These are phyloP conservation scores for Antedon mediterranea DNA, from an alignment of 53 echinoderm and acorn worm species.

Conservation along the genomic window DNA sequence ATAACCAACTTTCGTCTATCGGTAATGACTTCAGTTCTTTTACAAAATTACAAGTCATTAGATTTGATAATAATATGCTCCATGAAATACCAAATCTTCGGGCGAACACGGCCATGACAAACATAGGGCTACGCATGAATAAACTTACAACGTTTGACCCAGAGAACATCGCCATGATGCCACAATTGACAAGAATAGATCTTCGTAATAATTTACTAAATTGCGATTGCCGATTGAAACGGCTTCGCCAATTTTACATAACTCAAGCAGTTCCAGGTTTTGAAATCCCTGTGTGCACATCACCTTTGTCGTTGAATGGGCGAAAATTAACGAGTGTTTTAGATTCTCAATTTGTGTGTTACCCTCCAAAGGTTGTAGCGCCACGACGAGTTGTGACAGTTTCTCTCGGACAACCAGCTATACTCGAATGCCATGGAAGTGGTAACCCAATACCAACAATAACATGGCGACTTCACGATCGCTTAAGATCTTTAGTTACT, in stretches of 20 bases:
- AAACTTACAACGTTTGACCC: slow-evolving; percentile 47
- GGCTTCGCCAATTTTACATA: slow-evolving; percentile 45
- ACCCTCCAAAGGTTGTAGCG: slow-evolving; percentile 28
- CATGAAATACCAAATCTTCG: slow-evolving; percentile 45
- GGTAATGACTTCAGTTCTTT: slow-evolving; percentile 34
- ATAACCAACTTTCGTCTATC: slow-evolving; percentile 44
- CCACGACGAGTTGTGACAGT: slow-evolving; percentile 2
- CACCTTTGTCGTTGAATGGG: slow-evolving; percentile 32
- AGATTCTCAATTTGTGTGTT: slow-evolving; percentile 30
- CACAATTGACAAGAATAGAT: slow-evolving; percentile 30
- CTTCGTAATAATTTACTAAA: slow-evolving; percentile 52
- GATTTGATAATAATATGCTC: slow-evolving; percentile 47
- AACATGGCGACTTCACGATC: slow-evolving; percentile 39
- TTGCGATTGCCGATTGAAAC: slow-evolving; percentile 57
- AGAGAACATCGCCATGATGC: slow-evolving; percentile 33
- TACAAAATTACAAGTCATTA: slow-evolving; percentile 25
- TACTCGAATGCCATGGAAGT: slow-evolving; percentile 41
- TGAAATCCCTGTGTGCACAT: slow-evolving; percentile 56
- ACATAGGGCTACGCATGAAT: slow-evolving; percentile 47
- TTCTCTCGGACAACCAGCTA: slow-evolving; percentile 18
- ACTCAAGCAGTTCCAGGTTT: slow-evolving; percentile 32
- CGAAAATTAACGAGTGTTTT: slow-evolving; percentile 42
- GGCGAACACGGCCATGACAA: slow-evolving; percentile 8
- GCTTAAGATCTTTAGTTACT: slow-evolving; percentile 2
- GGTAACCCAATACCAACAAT: slow-evolving; percentile 65